These are phyloP conservation scores for Rhincodon typus DNA, from an alignment of 2,797 vertebrate species.

Conservation along the genomic window DNA sequence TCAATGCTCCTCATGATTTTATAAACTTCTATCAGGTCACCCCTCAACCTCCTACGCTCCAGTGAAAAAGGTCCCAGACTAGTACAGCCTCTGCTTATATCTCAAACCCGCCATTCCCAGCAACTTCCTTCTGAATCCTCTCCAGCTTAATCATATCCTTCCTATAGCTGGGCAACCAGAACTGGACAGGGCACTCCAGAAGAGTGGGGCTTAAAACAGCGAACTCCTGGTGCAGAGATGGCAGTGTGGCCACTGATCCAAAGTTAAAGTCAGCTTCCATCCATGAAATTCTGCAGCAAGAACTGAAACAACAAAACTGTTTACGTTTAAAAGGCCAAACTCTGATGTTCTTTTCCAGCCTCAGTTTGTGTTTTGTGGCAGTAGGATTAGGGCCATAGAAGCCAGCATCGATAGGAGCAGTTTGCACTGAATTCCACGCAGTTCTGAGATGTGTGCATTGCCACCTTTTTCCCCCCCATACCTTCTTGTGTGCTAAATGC, in stretches of 20 bases:
- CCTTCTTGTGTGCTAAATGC: background rate
- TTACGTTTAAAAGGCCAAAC: background rate
- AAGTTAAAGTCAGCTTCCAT: background rate
- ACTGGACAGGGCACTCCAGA: too few species aligned
- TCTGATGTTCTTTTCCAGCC: background rate
- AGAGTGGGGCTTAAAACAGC: background rate
- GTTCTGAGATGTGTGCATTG: background rate
- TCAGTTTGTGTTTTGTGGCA: background rate
- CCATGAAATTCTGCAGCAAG: background rate
- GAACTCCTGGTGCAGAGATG: background rate
- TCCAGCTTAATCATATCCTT: too few species aligned
- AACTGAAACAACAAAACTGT: background rate
- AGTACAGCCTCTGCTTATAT: too few species aligned
- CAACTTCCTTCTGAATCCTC: too few species aligned
- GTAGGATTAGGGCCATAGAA: background rate
- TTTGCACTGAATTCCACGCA: background rate
- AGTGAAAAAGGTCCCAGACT: too few species aligned
- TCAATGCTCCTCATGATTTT: too few species aligned
- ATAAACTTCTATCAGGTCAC: too few species aligned
- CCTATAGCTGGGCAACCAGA: too few species aligned
- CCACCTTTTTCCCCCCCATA: background rate
- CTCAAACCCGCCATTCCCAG: too few species aligned
- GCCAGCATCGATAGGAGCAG: background rate
- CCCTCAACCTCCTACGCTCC: too few species aligned
- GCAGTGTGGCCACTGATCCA: background rate